A percentile compares a stretch with the other conserved stretches of the same genome.
Conservation (phyloP, 2,113 vertebrate genomes). For the Spermophilus dauricus region DNA sequence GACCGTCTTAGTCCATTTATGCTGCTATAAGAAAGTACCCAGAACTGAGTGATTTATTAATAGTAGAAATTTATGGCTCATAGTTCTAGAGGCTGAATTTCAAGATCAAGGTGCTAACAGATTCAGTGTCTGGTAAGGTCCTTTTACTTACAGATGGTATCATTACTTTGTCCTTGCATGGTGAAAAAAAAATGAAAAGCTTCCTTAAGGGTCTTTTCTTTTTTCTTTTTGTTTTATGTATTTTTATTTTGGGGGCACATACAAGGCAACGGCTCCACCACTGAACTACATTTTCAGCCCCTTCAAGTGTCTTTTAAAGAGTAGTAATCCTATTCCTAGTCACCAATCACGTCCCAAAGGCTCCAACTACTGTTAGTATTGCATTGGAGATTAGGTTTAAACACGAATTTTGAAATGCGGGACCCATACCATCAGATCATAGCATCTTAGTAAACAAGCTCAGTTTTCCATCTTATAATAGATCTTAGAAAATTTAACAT, state of each 20-base stretch:
- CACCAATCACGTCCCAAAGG: neutral
- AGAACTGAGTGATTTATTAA: neutral
- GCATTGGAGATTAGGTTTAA: neutral
- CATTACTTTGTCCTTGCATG: neutral
- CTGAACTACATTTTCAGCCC: neutral
- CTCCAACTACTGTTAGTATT: neutral
- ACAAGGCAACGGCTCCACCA: neutral
- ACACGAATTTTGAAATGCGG: neutral
- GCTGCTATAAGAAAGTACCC: neutral
- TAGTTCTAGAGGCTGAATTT: neutral
- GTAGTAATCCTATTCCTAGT: neutral
- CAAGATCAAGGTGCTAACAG: neutral
- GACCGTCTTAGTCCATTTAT: neutral
- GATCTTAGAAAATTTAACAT: constrained; percentile 17
- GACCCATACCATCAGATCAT: neutral
- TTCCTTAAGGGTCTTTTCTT: neutral
- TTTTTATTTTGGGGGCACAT: neutral
- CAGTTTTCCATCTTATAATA: neutral
- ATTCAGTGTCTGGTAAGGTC: neutral
- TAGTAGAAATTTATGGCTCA: neutral
- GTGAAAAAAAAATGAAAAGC: neutral
- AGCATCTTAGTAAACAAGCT: neutral
- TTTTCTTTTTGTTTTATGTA: too few species aligned
- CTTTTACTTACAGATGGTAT: neutral
- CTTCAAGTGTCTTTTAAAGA: neutral